These are phyloP conservation scores for Camelus bactrianus DNA, from an alignment of 2,113 vertebrate genomes.

Conservation along the genomic window DNA sequence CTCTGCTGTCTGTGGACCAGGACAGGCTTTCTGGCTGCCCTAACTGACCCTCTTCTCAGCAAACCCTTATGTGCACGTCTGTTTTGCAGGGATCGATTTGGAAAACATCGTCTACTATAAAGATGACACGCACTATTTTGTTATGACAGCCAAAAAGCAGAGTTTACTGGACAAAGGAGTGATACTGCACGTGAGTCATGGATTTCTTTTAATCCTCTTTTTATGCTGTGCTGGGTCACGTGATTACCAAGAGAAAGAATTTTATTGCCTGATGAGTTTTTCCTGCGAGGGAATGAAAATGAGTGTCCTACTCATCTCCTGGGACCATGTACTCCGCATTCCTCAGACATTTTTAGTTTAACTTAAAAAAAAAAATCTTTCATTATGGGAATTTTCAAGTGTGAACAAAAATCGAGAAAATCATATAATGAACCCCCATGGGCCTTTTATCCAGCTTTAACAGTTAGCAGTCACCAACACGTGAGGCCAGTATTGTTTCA, in stretches of 20 bases:
- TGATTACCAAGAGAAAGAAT: neutral
- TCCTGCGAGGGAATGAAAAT: constrained; percentile 20
- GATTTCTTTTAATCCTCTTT: constrained; percentile 5
- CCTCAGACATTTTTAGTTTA: neutral
- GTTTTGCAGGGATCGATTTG: constrained; percentile 95
- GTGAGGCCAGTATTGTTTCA: neutral
- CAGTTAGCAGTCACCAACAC: neutral
- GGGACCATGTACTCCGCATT: neutral
- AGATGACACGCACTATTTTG: constrained; percentile 99
- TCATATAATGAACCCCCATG: neutral
- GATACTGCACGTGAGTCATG: constrained; percentile 94
- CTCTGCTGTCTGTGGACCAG: neutral
- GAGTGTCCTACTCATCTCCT: neutral
- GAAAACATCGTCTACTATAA: constrained; percentile 99
- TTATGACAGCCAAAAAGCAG: constrained; percentile 99
- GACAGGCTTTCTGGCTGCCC: neutral
- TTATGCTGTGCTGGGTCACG: neutral
- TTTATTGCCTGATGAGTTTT: neutral
- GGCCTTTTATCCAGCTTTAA: neutral
- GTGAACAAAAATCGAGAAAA: neutral
- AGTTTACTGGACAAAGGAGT: constrained; percentile 98
- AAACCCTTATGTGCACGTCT: neutral
- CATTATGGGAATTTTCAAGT: neutral
- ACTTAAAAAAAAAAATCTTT: neutral
- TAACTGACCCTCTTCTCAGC: neutral